Evolutionary conservation across 1,140 invertebrate species (phyloP).

Genomic region (Aphaenogaster ashmeadi): DNA sequence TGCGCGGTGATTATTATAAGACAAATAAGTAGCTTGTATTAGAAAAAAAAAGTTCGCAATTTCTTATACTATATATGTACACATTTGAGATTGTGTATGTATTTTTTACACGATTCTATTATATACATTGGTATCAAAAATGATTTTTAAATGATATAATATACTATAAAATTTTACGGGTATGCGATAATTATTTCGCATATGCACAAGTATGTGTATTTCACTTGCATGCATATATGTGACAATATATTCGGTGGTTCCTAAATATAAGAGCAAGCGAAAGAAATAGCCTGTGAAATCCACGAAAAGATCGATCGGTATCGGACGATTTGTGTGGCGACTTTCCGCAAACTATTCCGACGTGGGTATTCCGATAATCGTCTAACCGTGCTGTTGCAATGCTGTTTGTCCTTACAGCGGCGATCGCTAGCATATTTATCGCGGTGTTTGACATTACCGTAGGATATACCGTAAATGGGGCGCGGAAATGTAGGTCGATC

Average conservation of each 20-base stretch:
- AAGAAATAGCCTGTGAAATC: slow-evolving; percentile 31
- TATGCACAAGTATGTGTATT: neutral
- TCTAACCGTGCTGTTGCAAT: slow-evolving; percentile 23
- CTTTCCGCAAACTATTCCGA: slow-evolving; percentile 30
- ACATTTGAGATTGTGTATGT: neutral
- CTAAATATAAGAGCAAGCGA: neutral
- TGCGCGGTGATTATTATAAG: neutral
- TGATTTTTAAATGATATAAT: neutral
- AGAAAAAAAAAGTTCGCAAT: neutral
- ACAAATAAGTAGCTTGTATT: neutral
- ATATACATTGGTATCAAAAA: neutral
- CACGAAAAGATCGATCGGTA: slow-evolving; percentile 4
- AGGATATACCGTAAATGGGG: slow-evolving; percentile 78
- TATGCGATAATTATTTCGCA: neutral
- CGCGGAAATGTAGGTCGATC: slow-evolving; percentile 83
- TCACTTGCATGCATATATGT: neutral
- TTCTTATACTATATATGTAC: neutral
- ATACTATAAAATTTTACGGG: neutral
- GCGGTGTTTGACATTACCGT: slow-evolving; percentile 77
- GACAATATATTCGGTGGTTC: neutral
- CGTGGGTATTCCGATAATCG: slow-evolving; percentile 28
- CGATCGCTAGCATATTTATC: slow-evolving; percentile 70
- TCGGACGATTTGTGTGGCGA: slow-evolving; percentile 22
- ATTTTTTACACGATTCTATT: neutral
- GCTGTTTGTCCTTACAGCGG: slow-evolving; percentile 18